A percentile compares a stretch with the other conserved stretches of the same genome.
phyloP scores from a whole-genome alignment of 2,113 vertebrate genomes.

The Coregonus clupeaformis region DNA sequence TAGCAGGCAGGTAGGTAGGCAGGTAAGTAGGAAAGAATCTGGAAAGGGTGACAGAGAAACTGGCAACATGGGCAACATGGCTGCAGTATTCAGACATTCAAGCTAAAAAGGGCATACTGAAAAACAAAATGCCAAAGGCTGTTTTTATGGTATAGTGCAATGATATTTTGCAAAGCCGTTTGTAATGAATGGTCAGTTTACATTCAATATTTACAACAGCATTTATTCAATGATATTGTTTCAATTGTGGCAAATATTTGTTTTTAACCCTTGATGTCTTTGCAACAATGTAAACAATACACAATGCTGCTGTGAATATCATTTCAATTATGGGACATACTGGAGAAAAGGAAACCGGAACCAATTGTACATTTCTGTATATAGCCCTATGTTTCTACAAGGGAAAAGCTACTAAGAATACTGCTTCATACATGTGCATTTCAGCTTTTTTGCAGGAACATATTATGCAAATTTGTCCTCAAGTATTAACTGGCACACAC shows the following conservation, averaged over 20 bases:
- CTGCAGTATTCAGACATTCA: constrained; percentile 64
- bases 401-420: no score
- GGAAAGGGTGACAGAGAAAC: constrained; percentile 67
- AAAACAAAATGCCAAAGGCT: constrained; percentile 13
- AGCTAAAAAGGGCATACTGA: constrained; percentile 33
- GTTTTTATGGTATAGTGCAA: background rate
- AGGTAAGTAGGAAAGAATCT: constrained; percentile 71
- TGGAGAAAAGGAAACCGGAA: no score
- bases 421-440: no score
- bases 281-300: background rate
- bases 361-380: no score
- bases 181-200: constrained; percentile 11
- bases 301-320: background rate
- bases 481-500: no score
- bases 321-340: background rate
- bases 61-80: constrained; percentile 78
- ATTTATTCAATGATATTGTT: background rate
- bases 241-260: background rate
- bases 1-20: constrained; percentile 74
- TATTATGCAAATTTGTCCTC: no score
- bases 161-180: background rate
- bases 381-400: no score
- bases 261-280: background rate
- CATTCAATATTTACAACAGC: no score
- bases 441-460: no score